Percentiles rank a stretch among this genome's conserved stretches.
These are phyloP conservation scores for Sialia sialis DNA, from an alignment of 2,113 vertebrate genomes.

Conservation along the genomic window DNA sequence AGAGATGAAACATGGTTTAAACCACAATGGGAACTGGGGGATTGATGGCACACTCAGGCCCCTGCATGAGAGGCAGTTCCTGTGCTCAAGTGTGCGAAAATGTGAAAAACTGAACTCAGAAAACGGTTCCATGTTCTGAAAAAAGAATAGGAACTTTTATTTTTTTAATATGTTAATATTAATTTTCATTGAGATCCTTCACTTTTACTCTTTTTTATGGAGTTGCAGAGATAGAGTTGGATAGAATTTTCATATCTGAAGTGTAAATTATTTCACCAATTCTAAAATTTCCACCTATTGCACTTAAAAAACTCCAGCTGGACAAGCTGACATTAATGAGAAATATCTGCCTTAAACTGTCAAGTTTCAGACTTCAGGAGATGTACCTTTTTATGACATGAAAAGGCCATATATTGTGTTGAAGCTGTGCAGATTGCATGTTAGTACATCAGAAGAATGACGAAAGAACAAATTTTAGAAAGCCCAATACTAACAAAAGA, in stretches of 20 bases:
- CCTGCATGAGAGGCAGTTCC: neutral
- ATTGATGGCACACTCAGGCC: neutral
- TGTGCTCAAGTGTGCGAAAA: neutral
- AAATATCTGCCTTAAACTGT: neutral
- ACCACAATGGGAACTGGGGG: neutral
- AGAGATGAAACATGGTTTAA: constrained; percentile 21
- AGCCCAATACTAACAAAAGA: neutral
- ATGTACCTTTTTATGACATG: neutral
- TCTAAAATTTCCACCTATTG: neutral
- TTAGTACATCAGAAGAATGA: neutral
- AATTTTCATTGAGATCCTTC: neutral
- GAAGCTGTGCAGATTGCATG: neutral
- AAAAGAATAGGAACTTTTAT: neutral
- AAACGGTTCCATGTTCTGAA: neutral
- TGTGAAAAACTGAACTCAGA: neutral
- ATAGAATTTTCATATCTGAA: neutral
- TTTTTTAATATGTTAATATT: neutral
- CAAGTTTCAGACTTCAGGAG: neutral
- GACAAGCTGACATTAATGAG: neutral
- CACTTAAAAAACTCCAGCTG: neutral
- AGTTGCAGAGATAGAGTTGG: neutral
- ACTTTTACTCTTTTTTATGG: neutral
- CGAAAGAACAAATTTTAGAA: neutral
- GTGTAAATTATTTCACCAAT: neutral
- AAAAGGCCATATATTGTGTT: neutral